These are phyloP conservation scores for Helicoverpa assulta DNA, from an alignment of 2,888 invertebrate species.

Conservation along the genomic window DNA sequence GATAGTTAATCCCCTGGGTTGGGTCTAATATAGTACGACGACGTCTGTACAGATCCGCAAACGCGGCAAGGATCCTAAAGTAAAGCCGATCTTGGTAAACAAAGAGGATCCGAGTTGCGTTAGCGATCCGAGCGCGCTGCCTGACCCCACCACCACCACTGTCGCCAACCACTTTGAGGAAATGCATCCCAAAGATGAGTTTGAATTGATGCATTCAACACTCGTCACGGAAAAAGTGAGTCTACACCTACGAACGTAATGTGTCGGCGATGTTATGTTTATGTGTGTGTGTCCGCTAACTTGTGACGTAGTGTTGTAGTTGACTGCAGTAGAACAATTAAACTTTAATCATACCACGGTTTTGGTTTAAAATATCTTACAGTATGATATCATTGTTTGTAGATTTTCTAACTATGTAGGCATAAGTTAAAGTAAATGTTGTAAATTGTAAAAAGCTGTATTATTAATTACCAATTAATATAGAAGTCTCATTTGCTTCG, in stretches of 20 bases:
- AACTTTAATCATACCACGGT: constrained; percentile 12
- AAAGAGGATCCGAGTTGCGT: constrained; percentile 92
- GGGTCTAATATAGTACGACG: constrained; percentile 42
- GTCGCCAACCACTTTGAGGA: constrained; percentile 93
- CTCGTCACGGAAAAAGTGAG: constrained; percentile 87
- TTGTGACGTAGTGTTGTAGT: constrained; percentile 37
- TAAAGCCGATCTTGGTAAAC: constrained; percentile 94
- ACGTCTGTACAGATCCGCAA: constrained; percentile 90
- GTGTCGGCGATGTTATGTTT: constrained; percentile 47
- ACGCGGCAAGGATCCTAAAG: constrained; percentile 92
- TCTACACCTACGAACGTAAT: constrained; percentile 62
- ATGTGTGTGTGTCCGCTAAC: constrained; percentile 39
- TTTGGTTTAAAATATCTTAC: constrained; percentile 11
- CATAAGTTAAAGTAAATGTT: no score
- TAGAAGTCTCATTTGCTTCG: constrained; percentile 24
- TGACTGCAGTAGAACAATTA: constrained; percentile 25
- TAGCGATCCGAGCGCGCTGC: constrained; percentile 85
- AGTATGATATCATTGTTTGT: neutral
- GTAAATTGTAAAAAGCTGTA: neutral
- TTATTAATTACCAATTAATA: constrained; percentile 14
- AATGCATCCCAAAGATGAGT: constrained; percentile 95
- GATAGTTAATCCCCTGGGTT: constrained; percentile 28
- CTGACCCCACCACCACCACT: constrained; percentile 77
- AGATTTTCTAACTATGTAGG: neutral
- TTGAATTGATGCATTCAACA: constrained; percentile 86